phyloP scores from a whole-genome alignment of 2,113 vertebrate species.

The Podocnemis expansa region DNA sequence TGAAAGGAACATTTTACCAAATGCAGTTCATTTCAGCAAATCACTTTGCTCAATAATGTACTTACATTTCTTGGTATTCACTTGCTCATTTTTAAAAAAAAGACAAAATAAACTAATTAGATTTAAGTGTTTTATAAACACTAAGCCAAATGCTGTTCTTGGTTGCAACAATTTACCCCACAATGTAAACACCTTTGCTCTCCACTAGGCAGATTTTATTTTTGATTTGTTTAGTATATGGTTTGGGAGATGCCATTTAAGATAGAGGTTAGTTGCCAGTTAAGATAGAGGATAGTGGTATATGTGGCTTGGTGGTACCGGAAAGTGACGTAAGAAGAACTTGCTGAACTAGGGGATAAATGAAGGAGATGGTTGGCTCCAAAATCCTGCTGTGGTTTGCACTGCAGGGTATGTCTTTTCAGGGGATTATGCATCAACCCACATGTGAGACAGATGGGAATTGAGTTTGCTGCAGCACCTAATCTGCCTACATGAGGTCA shows the following conservation, averaged over 20 bases:
- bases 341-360: background rate
- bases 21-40: background rate
- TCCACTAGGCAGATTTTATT: conserved; percentile 19
- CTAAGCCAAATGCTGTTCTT: background rate
- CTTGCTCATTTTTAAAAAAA: background rate
- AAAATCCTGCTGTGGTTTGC: conserved; percentile 20
- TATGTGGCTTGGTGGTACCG: conserved; percentile 35
- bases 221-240: conserved; percentile 13
- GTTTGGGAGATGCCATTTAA: background rate
- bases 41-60: background rate
- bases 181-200: conserved; percentile 31
- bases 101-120: background rate
- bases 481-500: background rate
- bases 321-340: conserved; percentile 15
- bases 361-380: background rate
- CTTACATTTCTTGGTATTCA: background rate
- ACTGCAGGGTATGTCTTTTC: background rate
- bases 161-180: background rate
- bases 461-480: background rate
- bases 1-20: conserved; percentile 35
- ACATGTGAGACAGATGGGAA: background rate
- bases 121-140: background rate
- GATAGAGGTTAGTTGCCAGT: background rate
- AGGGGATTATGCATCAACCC: conserved; percentile 8
- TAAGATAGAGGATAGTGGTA: background rate